Conservation (phyloP, 1,140 invertebrate genomes). For the Glossosoma conforme region DNA sequence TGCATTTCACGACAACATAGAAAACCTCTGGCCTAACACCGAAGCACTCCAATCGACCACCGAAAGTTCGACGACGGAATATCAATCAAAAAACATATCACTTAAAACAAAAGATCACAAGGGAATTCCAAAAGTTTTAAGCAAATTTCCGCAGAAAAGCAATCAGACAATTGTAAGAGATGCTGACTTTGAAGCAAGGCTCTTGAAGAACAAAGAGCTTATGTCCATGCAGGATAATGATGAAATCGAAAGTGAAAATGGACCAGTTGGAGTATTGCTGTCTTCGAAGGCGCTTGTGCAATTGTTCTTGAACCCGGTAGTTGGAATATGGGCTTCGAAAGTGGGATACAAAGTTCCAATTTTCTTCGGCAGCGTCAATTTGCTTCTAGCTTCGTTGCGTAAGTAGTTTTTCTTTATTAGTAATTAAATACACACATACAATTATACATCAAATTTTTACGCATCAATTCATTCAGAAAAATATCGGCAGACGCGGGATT, state of each 20-base stretch:
- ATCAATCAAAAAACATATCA: constrained; percentile 25
- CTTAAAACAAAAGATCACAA: not conserved
- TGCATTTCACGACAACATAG: constrained; percentile 28
- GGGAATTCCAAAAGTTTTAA: not conserved
- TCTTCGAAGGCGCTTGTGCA: constrained; percentile 86
- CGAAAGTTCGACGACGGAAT: constrained; percentile 7
- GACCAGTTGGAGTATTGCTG: constrained; percentile 72
- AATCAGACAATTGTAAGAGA: constrained; percentile 24
- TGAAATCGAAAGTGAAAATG: constrained; percentile 59
- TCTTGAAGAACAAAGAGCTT: constrained; percentile 5
- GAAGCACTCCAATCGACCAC: not conserved
- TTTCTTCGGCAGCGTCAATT: constrained; percentile 73
- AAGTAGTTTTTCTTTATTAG: too few species aligned
- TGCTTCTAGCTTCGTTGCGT: constrained; percentile 77
- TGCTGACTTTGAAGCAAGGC: constrained; percentile 9
- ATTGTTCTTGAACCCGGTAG: constrained; percentile 75
- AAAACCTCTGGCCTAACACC: constrained; percentile 29
- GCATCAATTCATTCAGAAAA: too few species aligned
- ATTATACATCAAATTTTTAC: too few species aligned
- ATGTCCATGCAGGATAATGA: constrained; percentile 39
- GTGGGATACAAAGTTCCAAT: constrained; percentile 78
- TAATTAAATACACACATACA: too few species aligned
- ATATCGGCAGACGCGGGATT: too few species aligned
- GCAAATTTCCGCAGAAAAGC: not conserved
- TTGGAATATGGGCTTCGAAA: constrained; percentile 65